These are phyloP conservation scores for Enteromius mattozi DNA, from an alignment of 2,797 vertebrate species.

Conservation along the genomic window DNA sequence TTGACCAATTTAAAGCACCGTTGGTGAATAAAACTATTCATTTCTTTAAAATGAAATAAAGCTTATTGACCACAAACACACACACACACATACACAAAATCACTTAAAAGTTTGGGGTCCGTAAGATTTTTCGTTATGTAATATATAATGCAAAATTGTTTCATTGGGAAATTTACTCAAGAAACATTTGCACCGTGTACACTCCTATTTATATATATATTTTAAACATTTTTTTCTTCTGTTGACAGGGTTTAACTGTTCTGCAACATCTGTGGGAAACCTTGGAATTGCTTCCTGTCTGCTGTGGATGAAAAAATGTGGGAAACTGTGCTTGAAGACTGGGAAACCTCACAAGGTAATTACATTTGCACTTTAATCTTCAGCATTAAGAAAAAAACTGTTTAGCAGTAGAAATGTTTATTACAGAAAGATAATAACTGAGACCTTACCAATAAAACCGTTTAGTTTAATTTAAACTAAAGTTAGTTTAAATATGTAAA, in stretches of 20 bases:
- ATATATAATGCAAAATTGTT: neutral
- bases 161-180: neutral
- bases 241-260: slow-evolving; percentile 12
- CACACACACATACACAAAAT: neutral
- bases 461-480: neutral
- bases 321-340: slow-evolving; percentile 52
- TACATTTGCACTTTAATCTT: neutral
- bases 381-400: neutral
- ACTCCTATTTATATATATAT: neutral
- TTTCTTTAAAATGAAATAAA: neutral
- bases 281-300: slow-evolving; percentile 69
- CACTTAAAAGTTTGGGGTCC: no score
- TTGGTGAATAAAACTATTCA: neutral
- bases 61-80: neutral
- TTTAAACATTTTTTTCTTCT: neutral
- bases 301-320: slow-evolving; percentile 75
- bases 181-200: neutral
- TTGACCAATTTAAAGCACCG: no score
- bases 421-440: neutral
- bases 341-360: slow-evolving; percentile 60
- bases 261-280: neutral
- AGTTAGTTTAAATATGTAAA: neutral
- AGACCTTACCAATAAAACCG: neutral
- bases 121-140: no score
- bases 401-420: neutral